These are phyloP conservation scores for Otis tarda DNA, from an alignment of 2,113 vertebrate genomes.

Conservation along the genomic window DNA sequence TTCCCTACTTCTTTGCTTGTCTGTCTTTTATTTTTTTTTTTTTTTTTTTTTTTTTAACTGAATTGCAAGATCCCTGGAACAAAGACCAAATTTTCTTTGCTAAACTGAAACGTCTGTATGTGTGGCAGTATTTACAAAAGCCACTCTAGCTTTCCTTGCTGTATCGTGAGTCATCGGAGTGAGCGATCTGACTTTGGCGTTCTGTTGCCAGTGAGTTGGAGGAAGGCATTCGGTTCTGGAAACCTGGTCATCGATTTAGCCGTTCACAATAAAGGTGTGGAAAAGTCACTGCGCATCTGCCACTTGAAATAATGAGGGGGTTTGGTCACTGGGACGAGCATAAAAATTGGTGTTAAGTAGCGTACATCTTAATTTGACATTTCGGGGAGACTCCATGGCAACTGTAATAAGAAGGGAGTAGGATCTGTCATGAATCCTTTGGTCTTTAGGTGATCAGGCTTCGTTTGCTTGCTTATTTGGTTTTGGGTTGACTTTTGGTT, in stretches of 20 bases:
- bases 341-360: not conserved
- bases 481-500: not conserved
- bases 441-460: not conserved
- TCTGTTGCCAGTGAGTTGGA: not conserved
- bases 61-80: fast-evolving
- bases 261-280: not conserved
- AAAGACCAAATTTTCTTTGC: not conserved
- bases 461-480: not conserved
- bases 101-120: not conserved
- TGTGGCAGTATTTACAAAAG: not conserved
- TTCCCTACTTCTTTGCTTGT: not conserved
- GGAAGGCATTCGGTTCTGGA: not conserved
- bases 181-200: not conserved
- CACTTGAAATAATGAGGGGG: not conserved
- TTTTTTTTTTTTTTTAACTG: too few relatives aligned
- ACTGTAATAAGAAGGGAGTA: not conserved
- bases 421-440: not conserved
- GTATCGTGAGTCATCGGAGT: fast-evolving
- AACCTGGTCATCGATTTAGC: not conserved
- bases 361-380: not conserved
- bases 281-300: not conserved
- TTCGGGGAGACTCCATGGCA: not conserved
- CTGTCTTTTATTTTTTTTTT: too few relatives aligned
- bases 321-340: not conserved
- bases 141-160: not conserved